Evolutionary conservation across 2,797 vertebrate genomes (phyloP).

Genomic region (Gobionotothen gibberifrons): DNA sequence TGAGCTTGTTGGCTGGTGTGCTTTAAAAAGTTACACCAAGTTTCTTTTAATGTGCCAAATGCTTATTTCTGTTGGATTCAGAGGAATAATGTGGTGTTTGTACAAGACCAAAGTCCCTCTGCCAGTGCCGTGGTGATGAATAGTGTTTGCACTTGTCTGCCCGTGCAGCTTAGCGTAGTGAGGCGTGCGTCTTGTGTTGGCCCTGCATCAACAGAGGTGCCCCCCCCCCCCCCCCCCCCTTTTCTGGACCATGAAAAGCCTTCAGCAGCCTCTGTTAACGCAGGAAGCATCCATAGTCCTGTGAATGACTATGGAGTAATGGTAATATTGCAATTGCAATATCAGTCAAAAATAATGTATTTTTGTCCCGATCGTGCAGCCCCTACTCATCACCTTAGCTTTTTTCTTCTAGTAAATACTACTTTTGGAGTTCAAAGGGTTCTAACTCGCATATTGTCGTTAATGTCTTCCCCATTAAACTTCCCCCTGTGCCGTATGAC

Average conservation of each 20-base stretch:
- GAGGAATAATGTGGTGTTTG: conserved; percentile 51
- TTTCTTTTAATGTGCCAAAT: conserved; percentile 45
- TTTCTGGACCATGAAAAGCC: conserved; percentile 18
- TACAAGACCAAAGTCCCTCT: conserved; percentile 59
- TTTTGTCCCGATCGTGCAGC: too few species aligned
- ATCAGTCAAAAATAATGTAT: too few species aligned
- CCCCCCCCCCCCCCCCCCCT: conserved; percentile 2
- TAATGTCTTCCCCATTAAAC: neutral
- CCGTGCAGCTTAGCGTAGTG: conserved; percentile 61
- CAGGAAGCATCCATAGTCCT: conserved; percentile 6
- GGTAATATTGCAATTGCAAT: neutral
- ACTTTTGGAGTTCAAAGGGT: neutral
- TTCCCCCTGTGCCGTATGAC: conserved; percentile 20
- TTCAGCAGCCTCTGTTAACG: conserved; percentile 4
- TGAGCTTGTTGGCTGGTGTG: conserved; percentile 37
- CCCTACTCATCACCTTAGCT: neutral
- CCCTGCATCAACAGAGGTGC: conserved; percentile 45
- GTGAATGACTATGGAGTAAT: too few species aligned
- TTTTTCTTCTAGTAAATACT: neutral
- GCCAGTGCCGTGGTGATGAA: conserved; percentile 71
- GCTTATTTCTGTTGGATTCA: conserved; percentile 36
- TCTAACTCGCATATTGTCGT: neutral
- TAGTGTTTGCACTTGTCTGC: conserved; percentile 72
- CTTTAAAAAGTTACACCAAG: conserved; percentile 34
- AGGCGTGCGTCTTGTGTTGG: conserved; percentile 65